Evolutionary conservation across 2,113 vertebrate genomes (phyloP), one percentile per base, ranked within the genome.

Genomic region (Dinomys branickii): DNA sequence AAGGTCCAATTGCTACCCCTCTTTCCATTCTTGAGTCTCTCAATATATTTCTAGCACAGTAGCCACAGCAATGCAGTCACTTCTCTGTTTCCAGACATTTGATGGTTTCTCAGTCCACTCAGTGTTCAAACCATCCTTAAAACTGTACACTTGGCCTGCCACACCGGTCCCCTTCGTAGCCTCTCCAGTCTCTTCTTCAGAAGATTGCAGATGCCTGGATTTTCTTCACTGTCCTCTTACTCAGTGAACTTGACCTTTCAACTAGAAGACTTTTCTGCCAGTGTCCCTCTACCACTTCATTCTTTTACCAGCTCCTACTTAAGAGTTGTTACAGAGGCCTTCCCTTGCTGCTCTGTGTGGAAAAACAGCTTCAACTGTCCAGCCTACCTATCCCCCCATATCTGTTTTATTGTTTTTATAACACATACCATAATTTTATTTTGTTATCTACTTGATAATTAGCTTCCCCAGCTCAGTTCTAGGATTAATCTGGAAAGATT

Each of bases 11-110:
- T 58, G 38, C 28, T 86, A 22, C 13, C 6, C 19, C 7, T 52
- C 41, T 94, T 92, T 86, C n/a, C 24, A 50, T 67, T 96, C 67
- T n/a, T 85, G 65, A 73, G 38, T 33, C 44, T 35, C 50, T 93
- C 58, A 52, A 0, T 50, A 44, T 81, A 80, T 75, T 75, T 69
- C 44, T 65, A 94, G 80, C 38, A 41, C 9, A 87, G 9, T 22
- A 63, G 13, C 20, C n/a, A 16, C 17, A 54, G 20, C 65, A 7
- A 54, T 33, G 16, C 4, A 90, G 41, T 75, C 30, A 63, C 54
- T 52, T 54, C 20, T 86, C 56, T 94, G 9, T 19, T 82, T 59
- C 91, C 93, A 95, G 9, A 65, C 33, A 56, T 63, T 58, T 85
- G 59, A 54, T 54, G 47, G 19, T 7, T 44, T 93, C 38, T 7